phyloP scores from a whole-genome alignment of 2,797 vertebrate species.

The Pelodytes ibericus region DNA sequence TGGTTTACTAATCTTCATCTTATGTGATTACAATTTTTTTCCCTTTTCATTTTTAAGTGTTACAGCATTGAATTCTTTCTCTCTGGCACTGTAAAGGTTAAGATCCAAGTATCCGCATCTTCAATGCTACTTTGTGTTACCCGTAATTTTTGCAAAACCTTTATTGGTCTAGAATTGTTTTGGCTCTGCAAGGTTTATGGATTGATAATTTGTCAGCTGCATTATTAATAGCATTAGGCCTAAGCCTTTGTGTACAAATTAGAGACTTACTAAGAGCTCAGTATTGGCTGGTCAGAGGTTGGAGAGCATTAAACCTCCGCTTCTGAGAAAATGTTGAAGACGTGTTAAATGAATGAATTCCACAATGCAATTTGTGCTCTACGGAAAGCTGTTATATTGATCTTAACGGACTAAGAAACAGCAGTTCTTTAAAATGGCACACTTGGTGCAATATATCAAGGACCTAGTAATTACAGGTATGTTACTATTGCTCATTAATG shows the following conservation, averaged over 20 bases:
- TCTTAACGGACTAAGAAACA: constrained; percentile 37
- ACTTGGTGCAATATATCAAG: constrained; percentile 30
- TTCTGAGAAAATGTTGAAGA: constrained; percentile 21
- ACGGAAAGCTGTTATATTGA: constrained; percentile 45
- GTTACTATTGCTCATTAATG: neutral
- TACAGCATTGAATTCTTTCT: neutral
- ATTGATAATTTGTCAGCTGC: constrained; percentile 77
- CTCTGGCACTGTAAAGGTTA: constrained; percentile 19
- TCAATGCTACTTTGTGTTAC: constrained; percentile 31
- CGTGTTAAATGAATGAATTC: constrained; percentile 45
- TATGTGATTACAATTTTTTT: neutral
- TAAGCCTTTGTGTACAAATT: constrained; percentile 73
- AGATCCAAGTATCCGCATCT: neutral
- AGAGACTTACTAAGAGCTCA: constrained; percentile 63
- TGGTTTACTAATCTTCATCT: neutral
- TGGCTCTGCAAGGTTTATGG: constrained; percentile 71
- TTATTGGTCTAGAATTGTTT: constrained; percentile 60
- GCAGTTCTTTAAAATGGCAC: constrained; percentile 22
- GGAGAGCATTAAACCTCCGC: constrained; percentile 38
- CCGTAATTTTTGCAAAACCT: constrained; percentile 62
- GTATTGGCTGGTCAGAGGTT: constrained; percentile 44
- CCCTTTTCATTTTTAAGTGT: neutral
- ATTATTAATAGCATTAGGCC: constrained; percentile 77
- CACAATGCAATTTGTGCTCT: constrained; percentile 45
- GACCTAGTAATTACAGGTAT: neutral